Evolutionary conservation across 2,797 vertebrate species (phyloP), one percentile per base, ranked within the genome.

Genomic region (Glyptemys insculpta): DNA sequence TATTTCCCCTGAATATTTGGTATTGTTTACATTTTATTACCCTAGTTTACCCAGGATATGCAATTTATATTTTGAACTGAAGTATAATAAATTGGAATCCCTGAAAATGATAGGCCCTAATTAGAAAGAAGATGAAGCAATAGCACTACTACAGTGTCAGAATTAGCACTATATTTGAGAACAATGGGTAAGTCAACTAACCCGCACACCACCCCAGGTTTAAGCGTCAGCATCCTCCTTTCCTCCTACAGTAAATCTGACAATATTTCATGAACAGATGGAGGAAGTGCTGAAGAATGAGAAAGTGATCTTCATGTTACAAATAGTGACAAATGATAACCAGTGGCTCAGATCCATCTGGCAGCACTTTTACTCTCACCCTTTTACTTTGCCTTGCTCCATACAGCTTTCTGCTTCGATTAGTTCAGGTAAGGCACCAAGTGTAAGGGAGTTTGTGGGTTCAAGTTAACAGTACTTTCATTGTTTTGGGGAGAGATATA

Each of bases 251-350:
- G 5, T 50, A 84, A 88, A 86, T 81, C 27, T 4, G 31, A 34
- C 2, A 8, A 2, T 18, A 59, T 19, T 19, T 0, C 1, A 56
- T 49, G 23, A 41, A 1, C 14, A 1, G n/a, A 4, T 19, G 5
- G 62, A n/a, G 62, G 91, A 88, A 41, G 4, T 18, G 65, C 34
- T 10, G 68, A 5, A 56, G 49, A 90, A 89, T 53, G 5, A 91
- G 23, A 85, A 90, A n/a, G 79, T 19, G 0, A 14, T 88, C 25
- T 81, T 52, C 6, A 2, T 54, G 1, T 31, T 84, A 25, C 15
- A 78, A 65, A 19, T 0, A 65, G n/a, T 74, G 72, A 23, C 57
- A 90, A 81, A 90, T 6, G 18, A 53, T 5, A 65, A 1, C 4
- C 31, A 31, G 23, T 15, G 19, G 14, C 8, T 84, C 78, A 41